phyloP scores from a whole-genome alignment of 2,888 invertebrate species.

The Coremacera marginata region DNA sequence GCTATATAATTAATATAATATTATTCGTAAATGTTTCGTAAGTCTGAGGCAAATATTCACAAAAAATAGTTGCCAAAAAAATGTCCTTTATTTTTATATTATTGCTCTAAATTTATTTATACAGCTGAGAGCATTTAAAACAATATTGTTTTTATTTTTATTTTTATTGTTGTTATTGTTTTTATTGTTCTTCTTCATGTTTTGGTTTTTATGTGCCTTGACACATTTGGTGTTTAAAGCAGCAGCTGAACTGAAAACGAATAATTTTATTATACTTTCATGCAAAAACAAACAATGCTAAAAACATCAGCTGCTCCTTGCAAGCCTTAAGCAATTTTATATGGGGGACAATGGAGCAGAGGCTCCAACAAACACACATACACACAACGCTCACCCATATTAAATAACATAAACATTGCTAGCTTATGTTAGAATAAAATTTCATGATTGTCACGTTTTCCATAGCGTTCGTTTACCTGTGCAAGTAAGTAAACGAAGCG shows the following conservation, averaged over 20 bases:
- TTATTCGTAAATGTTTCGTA: too few relatives aligned
- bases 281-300: not conserved
- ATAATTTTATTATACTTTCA: too few relatives aligned
- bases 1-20: too few relatives aligned
- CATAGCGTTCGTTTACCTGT: not conserved
- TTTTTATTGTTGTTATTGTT: not conserved
- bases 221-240: too few relatives aligned
- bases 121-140: too few relatives aligned
- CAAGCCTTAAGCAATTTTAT: not conserved
- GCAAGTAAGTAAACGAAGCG: too few relatives aligned
- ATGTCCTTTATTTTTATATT: too few relatives aligned
- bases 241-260: too few relatives aligned
- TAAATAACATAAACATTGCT: not conserved
- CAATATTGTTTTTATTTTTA: not conserved
- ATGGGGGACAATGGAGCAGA: not conserved
- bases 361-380: not conserved
- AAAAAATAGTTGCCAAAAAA: too few relatives aligned
- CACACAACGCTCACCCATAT: not conserved
- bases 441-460: slow-evolving; percentile 46
- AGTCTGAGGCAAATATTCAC: too few relatives aligned
- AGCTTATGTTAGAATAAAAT: slow-evolving; percentile 18
- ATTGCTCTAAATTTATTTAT: too few relatives aligned
- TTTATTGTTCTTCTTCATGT: slow-evolving; percentile 10
- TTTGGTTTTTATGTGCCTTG: too few relatives aligned
- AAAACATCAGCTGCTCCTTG: not conserved